Conservation (phyloP, 2,888 invertebrate genomes). For the Stictocephala bisonia region DNA sequence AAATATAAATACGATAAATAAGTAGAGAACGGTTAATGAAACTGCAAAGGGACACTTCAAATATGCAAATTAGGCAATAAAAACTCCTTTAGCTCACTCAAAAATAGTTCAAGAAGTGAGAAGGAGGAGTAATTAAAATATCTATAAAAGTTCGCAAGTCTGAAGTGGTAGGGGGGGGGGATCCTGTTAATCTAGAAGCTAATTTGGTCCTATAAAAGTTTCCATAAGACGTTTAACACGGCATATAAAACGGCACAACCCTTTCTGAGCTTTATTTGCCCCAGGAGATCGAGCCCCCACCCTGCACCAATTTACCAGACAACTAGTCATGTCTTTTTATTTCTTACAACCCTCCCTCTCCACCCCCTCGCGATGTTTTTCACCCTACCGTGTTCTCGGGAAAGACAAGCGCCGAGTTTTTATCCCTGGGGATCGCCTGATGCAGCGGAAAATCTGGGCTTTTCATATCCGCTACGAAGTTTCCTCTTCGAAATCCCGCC, state of each 20-base stretch:
- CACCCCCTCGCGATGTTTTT: background rate
- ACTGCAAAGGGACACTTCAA: constrained; percentile 22
- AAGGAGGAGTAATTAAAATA: constrained; percentile 35
- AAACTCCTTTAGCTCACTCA: background rate
- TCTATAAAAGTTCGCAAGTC: constrained; percentile 31
- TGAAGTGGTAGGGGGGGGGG: too few relatives aligned
- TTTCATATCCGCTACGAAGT: constrained; percentile 21
- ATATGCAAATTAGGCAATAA: constrained; percentile 29
- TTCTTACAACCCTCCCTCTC: constrained; percentile 23
- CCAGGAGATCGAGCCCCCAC: background rate
- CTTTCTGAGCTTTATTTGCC: constrained; percentile 33
- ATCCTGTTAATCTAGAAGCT: constrained; percentile 29
- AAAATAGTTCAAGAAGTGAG: constrained; percentile 19
- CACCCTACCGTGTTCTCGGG: constrained; percentile 31
- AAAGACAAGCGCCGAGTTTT: constrained; percentile 46
- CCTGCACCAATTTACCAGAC: constrained; percentile 43
- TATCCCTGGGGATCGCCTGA: constrained; percentile 29
- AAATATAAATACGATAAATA: background rate
- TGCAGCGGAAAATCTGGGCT: constrained; percentile 37
- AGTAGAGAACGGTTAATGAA: background rate
- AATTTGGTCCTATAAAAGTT: constrained; percentile 37
- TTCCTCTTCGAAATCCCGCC: constrained; percentile 25
- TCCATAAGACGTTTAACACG: constrained; percentile 40
- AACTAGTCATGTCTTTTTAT: constrained; percentile 47
- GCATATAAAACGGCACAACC: constrained; percentile 39